Evolutionary conservation across 2,888 invertebrate species (phyloP).

Genomic region (Acronicta psi): DNA sequence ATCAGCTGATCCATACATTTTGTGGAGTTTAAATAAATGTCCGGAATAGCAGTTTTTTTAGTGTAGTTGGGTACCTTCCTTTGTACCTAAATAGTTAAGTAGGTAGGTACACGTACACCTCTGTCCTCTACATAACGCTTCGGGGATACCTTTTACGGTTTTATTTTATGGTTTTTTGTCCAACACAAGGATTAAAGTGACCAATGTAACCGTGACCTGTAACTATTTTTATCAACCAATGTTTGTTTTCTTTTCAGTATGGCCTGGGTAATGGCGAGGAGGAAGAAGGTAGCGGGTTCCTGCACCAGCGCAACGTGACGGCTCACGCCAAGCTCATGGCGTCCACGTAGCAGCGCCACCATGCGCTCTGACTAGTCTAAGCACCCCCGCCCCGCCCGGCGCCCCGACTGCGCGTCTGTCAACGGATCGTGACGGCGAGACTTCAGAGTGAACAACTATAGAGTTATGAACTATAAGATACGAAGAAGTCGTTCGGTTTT

Average conservation of each 20-base stretch:
- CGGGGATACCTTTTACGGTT: no score
- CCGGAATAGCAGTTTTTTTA: no score
- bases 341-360: constrained; percentile 91
- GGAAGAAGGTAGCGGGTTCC: constrained; percentile 92
- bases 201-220: no score
- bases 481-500: constrained; percentile 4
- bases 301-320: constrained; percentile 95
- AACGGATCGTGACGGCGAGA: background rate
- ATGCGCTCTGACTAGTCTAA: constrained; percentile 8
- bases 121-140: no score
- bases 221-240: background rate
- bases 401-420: no score
- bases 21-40: no score
- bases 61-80: no score
- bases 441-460: constrained; percentile 8
- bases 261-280: constrained; percentile 81
- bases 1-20: no score
- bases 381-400: constrained; percentile 1
- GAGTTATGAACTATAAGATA: constrained; percentile 8
- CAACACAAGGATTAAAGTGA: no score
- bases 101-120: no score
- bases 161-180: no score
- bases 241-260: constrained; percentile 68
- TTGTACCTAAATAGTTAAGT: no score
- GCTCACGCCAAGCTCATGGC: constrained; percentile 95